These are phyloP conservation scores for Amphilophus citrinellus DNA, from an alignment of 2,113 vertebrate genomes.

Conservation along the genomic window DNA sequence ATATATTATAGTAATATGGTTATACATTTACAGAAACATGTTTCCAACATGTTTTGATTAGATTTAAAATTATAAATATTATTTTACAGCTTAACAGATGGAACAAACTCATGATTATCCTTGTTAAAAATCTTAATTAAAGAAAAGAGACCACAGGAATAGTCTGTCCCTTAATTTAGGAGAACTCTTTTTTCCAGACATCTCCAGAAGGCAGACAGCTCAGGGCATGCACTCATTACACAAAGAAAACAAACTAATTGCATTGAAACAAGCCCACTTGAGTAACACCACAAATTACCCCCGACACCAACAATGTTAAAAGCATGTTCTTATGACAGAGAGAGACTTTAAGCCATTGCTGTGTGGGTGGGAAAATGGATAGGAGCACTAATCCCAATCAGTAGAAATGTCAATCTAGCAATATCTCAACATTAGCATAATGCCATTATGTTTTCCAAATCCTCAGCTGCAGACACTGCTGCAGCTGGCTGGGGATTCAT, in stretches of 20 bases:
- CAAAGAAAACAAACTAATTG: slow-evolving; percentile 62
- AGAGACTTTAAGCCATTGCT: slow-evolving; percentile 49
- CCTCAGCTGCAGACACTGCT: slow-evolving; percentile 31
- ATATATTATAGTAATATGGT: not conserved
- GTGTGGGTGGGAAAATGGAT: slow-evolving; percentile 61
- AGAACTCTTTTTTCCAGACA: not conserved
- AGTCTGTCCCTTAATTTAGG: not conserved
- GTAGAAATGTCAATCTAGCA: slow-evolving; percentile 77
- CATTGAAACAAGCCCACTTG: slow-evolving; percentile 50
- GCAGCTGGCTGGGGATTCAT: slow-evolving; percentile 57
- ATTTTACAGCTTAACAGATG: not conserved
- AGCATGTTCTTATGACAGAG: slow-evolving; percentile 60
- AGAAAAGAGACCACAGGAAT: not conserved
- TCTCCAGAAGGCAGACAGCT: slow-evolving; percentile 28
- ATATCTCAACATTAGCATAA: slow-evolving; percentile 71
- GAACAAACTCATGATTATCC: not conserved
- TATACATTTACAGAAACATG: not conserved
- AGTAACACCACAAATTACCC: slow-evolving; percentile 56
- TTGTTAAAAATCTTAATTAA: not conserved
- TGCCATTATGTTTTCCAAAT: slow-evolving; percentile 69
- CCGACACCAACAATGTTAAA: slow-evolving; percentile 60
- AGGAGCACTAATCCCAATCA: slow-evolving; percentile 68
- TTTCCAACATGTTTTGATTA: not conserved
- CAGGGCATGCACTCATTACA: slow-evolving; percentile 49
- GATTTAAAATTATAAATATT: not conserved